phyloP scores from a whole-genome alignment of 1,140 invertebrate genomes.

The Gonioctena quinquepunctata region DNA sequence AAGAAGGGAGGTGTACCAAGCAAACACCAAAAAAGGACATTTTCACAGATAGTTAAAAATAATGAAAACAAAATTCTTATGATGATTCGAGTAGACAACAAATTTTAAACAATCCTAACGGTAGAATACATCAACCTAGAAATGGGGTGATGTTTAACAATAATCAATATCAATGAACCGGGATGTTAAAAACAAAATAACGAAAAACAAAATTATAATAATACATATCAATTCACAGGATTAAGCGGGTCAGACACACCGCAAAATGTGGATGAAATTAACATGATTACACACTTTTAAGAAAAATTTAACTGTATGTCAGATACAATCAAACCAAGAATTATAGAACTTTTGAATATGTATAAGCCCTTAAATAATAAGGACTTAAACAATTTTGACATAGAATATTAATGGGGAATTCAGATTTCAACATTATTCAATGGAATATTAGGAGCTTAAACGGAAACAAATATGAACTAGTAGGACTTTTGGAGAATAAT shows the following conservation, averaged over 20 bases:
- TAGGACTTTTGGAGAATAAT: background rate
- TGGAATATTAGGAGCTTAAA: conserved; percentile 22
- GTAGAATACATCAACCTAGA: background rate
- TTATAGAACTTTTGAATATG: background rate
- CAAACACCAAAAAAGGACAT: background rate
- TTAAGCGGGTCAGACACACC: too few species aligned
- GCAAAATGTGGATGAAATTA: background rate
- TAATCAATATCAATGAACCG: background rate
- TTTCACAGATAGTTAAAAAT: background rate
- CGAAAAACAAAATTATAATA: background rate
- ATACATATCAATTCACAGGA: too few species aligned
- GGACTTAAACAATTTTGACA: background rate
- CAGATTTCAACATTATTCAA: conserved; percentile 13
- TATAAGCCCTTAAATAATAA: background rate
- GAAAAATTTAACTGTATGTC: background rate
- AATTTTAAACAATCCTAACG: background rate
- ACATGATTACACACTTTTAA: background rate
- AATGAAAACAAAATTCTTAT: background rate
- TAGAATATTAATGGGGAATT: background rate
- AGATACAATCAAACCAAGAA: background rate
- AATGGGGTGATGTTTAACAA: background rate
- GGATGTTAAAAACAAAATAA: background rate
- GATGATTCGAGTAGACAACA: background rate
- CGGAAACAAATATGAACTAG: conserved; percentile 13
- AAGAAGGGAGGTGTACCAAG: background rate